These are phyloP conservation scores for Smutsia gigantea DNA, from an alignment of 2,797 vertebrate species.

Conservation along the genomic window DNA sequence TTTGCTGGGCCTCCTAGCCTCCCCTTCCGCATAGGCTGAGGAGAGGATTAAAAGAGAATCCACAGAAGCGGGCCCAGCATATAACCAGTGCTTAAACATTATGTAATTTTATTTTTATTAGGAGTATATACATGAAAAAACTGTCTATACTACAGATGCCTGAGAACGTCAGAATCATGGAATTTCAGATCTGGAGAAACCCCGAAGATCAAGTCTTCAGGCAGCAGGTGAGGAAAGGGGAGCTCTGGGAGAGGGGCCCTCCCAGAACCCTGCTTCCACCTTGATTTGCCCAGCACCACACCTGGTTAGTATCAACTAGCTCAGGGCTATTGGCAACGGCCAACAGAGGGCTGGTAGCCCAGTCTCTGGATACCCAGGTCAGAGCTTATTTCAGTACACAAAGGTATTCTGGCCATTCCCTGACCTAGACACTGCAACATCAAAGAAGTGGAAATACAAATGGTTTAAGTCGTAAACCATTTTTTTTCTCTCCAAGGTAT, in stretches of 20 bases:
- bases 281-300: neutral
- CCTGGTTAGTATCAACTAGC: rapidly evolving
- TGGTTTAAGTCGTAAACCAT: neutral
- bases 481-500: neutral
- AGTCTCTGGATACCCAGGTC: neutral
- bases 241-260: neutral
- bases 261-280: neutral
- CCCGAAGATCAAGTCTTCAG: neutral
- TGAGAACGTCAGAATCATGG: neutral
- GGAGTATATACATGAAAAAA: neutral
- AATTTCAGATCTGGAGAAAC: neutral
- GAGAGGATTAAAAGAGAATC: neutral
- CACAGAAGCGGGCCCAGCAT: neutral
- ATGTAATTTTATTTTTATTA: neutral
- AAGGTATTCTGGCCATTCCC: neutral
- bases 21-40: neutral
- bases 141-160: neutral
- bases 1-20: neutral
- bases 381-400: neutral
- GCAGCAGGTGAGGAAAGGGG: neutral
- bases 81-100: no score
- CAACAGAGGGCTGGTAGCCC: neutral
- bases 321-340: neutral
- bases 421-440: neutral
- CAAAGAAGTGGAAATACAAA: neutral